phyloP scores from a whole-genome alignment of 2,113 vertebrate species.

The Phalacrocorax carbo region DNA sequence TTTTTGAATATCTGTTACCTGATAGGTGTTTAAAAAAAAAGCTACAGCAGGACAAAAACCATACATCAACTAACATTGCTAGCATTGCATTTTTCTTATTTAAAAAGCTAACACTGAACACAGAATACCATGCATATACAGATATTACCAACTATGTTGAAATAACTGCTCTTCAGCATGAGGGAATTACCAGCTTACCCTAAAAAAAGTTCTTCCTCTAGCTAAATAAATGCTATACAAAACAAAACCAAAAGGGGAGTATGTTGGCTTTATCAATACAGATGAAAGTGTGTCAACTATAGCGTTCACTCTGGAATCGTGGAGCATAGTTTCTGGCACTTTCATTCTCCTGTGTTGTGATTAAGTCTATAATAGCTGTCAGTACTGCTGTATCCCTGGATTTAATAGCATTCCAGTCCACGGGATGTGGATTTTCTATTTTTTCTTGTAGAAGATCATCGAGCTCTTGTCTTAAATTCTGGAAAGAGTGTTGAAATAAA shows the following conservation, averaged over 20 bases:
- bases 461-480: constrained; percentile 90
- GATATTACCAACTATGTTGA: not conserved
- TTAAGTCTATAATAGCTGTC: constrained; percentile 93
- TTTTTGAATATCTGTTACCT: not conserved
- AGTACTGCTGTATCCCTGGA: constrained; percentile 93
- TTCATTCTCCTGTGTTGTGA: constrained; percentile 91
- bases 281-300: constrained; percentile 64
- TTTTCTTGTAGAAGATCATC: constrained; percentile 91
- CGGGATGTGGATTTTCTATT: constrained; percentile 88
- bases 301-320: constrained; percentile 72
- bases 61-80: not conserved
- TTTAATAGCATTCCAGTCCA: constrained; percentile 86
- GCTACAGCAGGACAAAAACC: not conserved
- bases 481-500: not conserved
- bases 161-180: not conserved
- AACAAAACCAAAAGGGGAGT: not conserved
- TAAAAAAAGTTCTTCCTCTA: not conserved
- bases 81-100: not conserved
- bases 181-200: constrained; percentile 4
- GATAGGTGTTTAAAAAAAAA: not conserved
- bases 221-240: not conserved
- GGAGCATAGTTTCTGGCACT: constrained; percentile 65
- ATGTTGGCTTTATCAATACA: not conserved
- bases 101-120: constrained; percentile 30
- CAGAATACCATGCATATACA: constrained; percentile 57